A percentile compares a stretch with the other conserved stretches of the same genome.
These are phyloP conservation scores for Meliscaeva auricollis DNA, from an alignment of 2,888 invertebrate species.

Conservation along the genomic window DNA sequence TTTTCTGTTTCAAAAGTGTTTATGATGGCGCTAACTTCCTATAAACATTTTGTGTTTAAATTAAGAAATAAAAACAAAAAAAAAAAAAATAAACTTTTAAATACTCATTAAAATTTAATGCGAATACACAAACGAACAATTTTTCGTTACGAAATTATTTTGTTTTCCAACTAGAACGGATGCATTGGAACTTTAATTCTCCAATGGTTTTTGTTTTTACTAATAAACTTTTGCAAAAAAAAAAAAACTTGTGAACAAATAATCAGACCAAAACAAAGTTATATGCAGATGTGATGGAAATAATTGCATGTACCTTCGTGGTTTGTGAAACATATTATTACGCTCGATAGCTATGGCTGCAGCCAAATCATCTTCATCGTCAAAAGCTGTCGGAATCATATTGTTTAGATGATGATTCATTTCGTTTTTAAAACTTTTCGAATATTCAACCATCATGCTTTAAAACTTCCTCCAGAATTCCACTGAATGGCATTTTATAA, in stretches of 20 bases:
- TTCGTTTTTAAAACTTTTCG: conserved; percentile 51
- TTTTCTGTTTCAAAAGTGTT: background rate
- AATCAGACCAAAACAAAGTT: background rate
- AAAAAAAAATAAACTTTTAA: conserved; percentile 10
- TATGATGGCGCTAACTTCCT: background rate
- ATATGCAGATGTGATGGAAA: background rate
- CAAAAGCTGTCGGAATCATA: conserved; percentile 82
- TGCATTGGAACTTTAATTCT: background rate
- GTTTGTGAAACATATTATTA: conserved; percentile 83
- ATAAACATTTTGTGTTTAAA: background rate
- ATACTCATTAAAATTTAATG: conserved; percentile 10
- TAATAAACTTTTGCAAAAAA: background rate
- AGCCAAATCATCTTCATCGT: conserved; percentile 82
- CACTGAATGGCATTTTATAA: conserved; percentile 11
- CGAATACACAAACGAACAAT: background rate
- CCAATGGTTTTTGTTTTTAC: background rate
- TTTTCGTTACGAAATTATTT: background rate
- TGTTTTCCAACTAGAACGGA: background rate
- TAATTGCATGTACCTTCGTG: conserved; percentile 80
- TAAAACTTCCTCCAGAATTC: conserved; percentile 33
- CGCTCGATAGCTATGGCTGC: conserved; percentile 81
- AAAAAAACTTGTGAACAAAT: background rate
- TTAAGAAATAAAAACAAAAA: no score
- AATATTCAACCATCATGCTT: conserved; percentile 44
- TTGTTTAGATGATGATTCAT: conserved; percentile 71